Evolutionary conservation across 2,888 invertebrate species (phyloP).

Genomic region (Crematogaster levior): DNA sequence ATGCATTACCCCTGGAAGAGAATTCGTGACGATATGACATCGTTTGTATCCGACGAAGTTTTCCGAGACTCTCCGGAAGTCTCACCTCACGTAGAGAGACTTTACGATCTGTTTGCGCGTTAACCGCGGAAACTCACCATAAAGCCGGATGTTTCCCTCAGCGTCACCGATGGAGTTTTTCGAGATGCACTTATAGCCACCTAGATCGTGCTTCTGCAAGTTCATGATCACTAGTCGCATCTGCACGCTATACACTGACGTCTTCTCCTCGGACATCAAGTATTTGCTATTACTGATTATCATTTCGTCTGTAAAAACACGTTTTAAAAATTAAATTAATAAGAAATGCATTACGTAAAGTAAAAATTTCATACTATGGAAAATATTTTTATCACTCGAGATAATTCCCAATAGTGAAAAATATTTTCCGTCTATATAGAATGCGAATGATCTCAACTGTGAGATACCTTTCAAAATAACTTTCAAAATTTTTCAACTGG

Average conservation of each 20-base stretch:
- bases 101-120: conserved; percentile 61
- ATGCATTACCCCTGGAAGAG: conserved; percentile 4
- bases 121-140: conserved; percentile 89
- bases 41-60: not conserved
- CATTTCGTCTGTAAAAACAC: conserved; percentile 91
- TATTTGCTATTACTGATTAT: conserved; percentile 95
- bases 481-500: not conserved
- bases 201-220: conserved; percentile 92
- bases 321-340: not conserved
- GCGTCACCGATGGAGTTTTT: conserved; percentile 97
- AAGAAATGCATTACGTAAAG: not conserved
- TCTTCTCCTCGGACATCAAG: conserved; percentile 92
- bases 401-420: not conserved
- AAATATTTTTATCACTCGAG: not conserved
- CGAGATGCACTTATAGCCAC: conserved; percentile 96
- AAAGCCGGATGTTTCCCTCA: conserved; percentile 95
- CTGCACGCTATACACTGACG: conserved; percentile 94
- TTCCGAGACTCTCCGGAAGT: not conserved
- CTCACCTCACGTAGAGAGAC: conserved; percentile 12
- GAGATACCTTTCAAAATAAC: not conserved
- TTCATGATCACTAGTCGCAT: conserved; percentile 93
- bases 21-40: not conserved
- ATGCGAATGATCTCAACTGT: not conserved
- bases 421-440: not conserved
- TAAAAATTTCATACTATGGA: not conserved